Evolutionary conservation across 1,140 invertebrate species (phyloP).

Genomic region (Archivesica marissinica): DNA sequence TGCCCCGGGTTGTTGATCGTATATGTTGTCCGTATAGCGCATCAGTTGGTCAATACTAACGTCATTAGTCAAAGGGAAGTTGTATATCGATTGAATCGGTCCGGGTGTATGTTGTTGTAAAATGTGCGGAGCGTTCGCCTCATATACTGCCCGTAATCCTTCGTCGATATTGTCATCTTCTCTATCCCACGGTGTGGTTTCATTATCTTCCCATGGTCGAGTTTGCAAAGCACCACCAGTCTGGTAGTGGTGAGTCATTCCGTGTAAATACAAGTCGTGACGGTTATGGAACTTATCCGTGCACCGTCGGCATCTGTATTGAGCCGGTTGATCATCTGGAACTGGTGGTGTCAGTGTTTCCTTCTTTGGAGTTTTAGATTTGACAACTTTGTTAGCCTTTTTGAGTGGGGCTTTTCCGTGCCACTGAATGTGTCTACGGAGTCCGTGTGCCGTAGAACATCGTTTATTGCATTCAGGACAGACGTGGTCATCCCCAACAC

Average conservation of each 20-base stretch:
- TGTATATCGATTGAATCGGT: conserved; percentile 2
- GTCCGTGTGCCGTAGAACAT: neutral
- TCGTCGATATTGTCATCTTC: conserved; percentile 1
- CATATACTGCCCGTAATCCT: neutral
- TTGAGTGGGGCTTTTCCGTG: neutral
- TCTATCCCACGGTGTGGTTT: neutral
- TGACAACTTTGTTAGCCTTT: neutral
- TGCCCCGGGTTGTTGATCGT: neutral
- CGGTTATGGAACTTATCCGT: neutral
- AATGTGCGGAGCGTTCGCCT: neutral
- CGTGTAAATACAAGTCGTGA: conserved; percentile 13
- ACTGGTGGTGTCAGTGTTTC: neutral
- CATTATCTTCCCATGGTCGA: too few species aligned
- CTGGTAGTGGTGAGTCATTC: neutral
- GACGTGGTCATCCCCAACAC: too few species aligned
- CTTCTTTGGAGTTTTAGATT: neutral
- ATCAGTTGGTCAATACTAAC: neutral
- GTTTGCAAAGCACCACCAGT: neutral
- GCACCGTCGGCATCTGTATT: neutral
- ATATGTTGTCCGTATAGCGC: neutral
- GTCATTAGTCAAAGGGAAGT: neutral
- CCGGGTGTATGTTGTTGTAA: too few species aligned
- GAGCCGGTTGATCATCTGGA: neutral
- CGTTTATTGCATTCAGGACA: neutral
- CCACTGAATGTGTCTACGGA: neutral